A percentile compares a stretch with the other conserved stretches of the same genome.
Conservation (phyloP, 2,888 invertebrate genomes). For the Gastracanthus pulcherrimus region DNA sequence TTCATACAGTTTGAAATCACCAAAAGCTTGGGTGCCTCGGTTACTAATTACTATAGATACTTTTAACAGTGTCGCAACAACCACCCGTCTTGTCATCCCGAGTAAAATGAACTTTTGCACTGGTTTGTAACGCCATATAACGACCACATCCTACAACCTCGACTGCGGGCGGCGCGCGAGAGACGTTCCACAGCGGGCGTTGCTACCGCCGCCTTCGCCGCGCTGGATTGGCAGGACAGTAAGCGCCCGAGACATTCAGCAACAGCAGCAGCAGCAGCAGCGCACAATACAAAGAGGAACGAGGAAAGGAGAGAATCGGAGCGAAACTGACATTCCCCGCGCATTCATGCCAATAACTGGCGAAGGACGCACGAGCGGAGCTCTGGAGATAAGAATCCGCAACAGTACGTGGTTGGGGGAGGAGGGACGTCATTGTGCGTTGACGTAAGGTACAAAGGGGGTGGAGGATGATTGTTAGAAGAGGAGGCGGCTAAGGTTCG, state of each 20-base stretch:
- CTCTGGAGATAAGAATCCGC: slow-evolving; percentile 21
- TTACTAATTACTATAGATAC: too few species aligned
- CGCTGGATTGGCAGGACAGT: slow-evolving; percentile 49
- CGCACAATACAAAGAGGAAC: slow-evolving; percentile 38
- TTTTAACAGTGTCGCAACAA: too few species aligned
- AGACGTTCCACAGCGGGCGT: slow-evolving; percentile 45
- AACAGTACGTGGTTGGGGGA: too few species aligned
- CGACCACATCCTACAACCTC: too few species aligned
- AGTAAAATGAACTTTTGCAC: too few species aligned
- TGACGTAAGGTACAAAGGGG: too few species aligned
- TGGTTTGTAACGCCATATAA: too few species aligned
- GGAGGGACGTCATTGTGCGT: too few species aligned
- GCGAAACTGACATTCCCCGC: slow-evolving; percentile 40
- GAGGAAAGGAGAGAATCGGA: slow-evolving; percentile 23
- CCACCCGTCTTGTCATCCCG: too few species aligned
- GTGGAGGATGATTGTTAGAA: not conserved
- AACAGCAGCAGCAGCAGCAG: not conserved
- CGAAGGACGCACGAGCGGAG: not conserved
- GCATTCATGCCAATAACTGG: slow-evolving; percentile 27
- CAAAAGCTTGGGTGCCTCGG: not conserved
- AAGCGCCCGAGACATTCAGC: slow-evolving; percentile 19
- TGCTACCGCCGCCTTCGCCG: slow-evolving; percentile 41
- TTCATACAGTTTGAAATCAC: not conserved
- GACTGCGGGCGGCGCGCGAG: too few species aligned
- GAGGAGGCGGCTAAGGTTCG: not conserved